phyloP scores from a whole-genome alignment of 2,113 vertebrate genomes.

The Laticauda colubrina region DNA sequence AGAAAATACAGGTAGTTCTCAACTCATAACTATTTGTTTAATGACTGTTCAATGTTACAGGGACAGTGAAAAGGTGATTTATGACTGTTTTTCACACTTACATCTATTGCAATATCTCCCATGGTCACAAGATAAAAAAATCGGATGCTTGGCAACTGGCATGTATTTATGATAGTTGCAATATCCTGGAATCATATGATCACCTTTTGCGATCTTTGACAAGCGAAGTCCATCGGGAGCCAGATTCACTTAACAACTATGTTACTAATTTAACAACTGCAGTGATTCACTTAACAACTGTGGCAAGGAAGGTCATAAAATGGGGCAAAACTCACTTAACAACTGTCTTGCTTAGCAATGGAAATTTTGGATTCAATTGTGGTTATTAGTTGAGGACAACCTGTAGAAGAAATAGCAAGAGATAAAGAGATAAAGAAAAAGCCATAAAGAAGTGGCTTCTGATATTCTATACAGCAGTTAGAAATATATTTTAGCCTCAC shows the following conservation, averaged over 20 bases:
- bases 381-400: not conserved
- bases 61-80: not conserved
- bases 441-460: not conserved
- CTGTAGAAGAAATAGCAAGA: not conserved
- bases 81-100: not conserved
- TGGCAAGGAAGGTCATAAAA: not conserved
- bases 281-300: not conserved
- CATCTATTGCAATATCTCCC: not conserved
- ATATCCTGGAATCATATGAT: not conserved
- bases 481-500: not conserved
- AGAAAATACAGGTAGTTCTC: not conserved
- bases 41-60: not conserved
- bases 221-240: not conserved
- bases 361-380: not conserved
- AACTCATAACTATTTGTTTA: not conserved
- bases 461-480: not conserved
- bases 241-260: not conserved
- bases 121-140: not conserved
- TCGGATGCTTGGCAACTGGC: not conserved
- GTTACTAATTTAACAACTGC: not conserved
- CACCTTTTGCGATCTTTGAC: not conserved
- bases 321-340: not conserved
- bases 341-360: not conserved
- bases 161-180: not conserved
- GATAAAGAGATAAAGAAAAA: not conserved